A percentile compares a stretch with the other conserved stretches of the same genome.
Evolutionary conservation across 2,888 invertebrate species (phyloP).

Genomic region (Nemoura dubitans): DNA sequence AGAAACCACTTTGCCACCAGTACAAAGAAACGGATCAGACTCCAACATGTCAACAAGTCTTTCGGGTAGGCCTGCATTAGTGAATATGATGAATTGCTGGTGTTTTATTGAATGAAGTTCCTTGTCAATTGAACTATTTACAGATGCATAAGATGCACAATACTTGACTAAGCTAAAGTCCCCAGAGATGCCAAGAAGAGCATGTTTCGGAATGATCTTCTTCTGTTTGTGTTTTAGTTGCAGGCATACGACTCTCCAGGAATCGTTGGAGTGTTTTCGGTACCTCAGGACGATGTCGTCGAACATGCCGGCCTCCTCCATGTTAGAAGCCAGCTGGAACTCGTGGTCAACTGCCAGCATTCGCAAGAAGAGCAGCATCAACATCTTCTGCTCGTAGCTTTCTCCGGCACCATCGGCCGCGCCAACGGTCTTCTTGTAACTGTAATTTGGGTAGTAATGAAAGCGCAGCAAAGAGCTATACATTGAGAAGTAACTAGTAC

Average conservation of each 20-base stretch:
- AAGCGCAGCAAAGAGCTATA: no score
- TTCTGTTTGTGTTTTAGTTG: conserved; percentile 19
- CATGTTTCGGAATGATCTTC: no score
- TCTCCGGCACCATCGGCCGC: background rate
- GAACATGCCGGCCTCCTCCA: background rate
- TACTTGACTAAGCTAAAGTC: background rate
- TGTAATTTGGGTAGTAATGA: no score
- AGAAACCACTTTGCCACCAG: background rate
- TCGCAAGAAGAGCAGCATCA: background rate
- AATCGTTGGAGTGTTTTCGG: background rate
- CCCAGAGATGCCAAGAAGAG: no score
- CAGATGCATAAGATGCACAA: background rate
- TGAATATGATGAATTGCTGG: no score
- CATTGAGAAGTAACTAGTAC: no score
- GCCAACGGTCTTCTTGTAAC: no score
- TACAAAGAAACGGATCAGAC: no score
- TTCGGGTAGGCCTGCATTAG: no score
- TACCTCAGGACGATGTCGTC: conserved; percentile 17
- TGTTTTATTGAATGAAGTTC: no score
- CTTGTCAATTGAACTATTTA: no score
- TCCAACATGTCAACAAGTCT: no score
- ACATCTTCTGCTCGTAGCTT: background rate
- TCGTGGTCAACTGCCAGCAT: background rate
- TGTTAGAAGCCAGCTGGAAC: conserved; percentile 15
- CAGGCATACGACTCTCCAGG: background rate